These are phyloP conservation scores for Alviniconcha strummeri DNA, from an alignment of 2,888 invertebrate genomes.

Conservation along the genomic window DNA sequence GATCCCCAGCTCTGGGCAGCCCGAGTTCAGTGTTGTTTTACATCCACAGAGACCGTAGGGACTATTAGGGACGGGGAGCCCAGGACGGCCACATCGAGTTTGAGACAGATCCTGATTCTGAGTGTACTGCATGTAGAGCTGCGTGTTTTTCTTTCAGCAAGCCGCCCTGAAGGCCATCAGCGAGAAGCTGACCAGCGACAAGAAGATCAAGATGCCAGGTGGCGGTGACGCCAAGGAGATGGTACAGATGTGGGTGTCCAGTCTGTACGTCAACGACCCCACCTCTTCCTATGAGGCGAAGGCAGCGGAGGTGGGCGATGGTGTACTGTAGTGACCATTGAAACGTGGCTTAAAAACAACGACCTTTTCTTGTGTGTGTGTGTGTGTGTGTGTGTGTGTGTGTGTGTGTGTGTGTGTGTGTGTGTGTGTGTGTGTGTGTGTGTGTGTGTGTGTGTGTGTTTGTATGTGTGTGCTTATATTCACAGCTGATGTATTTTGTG, in stretches of 20 bases:
- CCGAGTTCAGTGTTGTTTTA: too few relatives aligned
- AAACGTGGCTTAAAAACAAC: too few relatives aligned
- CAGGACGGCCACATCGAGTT: too few relatives aligned
- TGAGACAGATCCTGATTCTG: neutral
- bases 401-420: too few relatives aligned
- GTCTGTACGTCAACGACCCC: constrained; percentile 22
- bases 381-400: too few relatives aligned
- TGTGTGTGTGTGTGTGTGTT: constrained; percentile 1
- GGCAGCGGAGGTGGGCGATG: constrained; percentile 14
- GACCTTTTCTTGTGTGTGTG: too few relatives aligned
- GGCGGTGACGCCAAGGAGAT: constrained; percentile 9
- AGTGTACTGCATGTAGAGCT: too few relatives aligned
- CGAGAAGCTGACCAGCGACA: constrained; percentile 8
- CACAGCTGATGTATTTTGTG: neutral
- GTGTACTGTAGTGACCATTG: neutral
- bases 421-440: constrained; percentile 11
- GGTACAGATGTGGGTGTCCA: constrained; percentile 35
- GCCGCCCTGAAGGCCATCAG: constrained; percentile 32
- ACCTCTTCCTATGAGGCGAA: constrained; percentile 7
- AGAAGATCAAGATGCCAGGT: neutral
- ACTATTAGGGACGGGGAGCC: too few relatives aligned
- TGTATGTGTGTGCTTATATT: neutral
- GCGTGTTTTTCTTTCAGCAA: constrained; percentile 8
- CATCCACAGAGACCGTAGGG: too few relatives aligned
- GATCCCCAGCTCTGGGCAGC: too few relatives aligned